Evolutionary conservation across 2,888 invertebrate species (phyloP).

Genomic region (Sthenelais limicola): DNA sequence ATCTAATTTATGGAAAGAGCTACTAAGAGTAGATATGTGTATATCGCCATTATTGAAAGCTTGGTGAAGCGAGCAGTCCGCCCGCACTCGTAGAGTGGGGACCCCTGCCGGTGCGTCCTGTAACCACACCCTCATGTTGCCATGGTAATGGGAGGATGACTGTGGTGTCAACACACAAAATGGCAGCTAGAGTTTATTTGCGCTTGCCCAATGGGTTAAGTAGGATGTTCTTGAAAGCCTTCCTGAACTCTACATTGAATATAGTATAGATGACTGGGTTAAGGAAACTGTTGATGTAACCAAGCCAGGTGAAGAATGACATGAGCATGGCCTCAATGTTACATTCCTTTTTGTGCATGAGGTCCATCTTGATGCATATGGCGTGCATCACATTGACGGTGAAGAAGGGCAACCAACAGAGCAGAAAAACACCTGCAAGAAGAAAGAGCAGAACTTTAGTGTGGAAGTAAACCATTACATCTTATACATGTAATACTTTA

Average conservation of each 20-base stretch:
- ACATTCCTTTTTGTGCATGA: conserved; percentile 80
- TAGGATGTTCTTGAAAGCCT: conserved; percentile 96
- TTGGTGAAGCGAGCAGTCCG: no score
- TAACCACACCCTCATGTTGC: no score
- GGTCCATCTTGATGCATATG: conserved; percentile 83
- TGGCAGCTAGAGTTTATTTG: not conserved
- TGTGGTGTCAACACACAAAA: not conserved
- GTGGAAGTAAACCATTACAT: no score
- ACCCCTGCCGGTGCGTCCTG: no score
- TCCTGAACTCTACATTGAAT: conserved; percentile 85
- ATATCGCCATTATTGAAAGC: no score
- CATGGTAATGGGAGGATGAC: no score
- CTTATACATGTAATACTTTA: no score
- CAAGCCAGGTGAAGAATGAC: conserved; percentile 91
- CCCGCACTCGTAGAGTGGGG: no score
- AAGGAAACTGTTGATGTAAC: conserved; percentile 91
- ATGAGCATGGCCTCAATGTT: conserved; percentile 63
- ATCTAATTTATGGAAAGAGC: no score
- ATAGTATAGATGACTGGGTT: conserved; percentile 79
- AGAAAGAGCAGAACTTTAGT: no score
- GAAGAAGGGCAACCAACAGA: conserved; percentile 99
- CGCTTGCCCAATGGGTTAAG: conserved; percentile 23
- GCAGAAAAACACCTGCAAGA: conserved; percentile 92
- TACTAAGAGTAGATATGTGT: no score
- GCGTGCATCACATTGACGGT: conserved; percentile 98